Base-by-base conservation (phyloP, 2,888 invertebrate genomes). In the Elmis aenea region DNA sequence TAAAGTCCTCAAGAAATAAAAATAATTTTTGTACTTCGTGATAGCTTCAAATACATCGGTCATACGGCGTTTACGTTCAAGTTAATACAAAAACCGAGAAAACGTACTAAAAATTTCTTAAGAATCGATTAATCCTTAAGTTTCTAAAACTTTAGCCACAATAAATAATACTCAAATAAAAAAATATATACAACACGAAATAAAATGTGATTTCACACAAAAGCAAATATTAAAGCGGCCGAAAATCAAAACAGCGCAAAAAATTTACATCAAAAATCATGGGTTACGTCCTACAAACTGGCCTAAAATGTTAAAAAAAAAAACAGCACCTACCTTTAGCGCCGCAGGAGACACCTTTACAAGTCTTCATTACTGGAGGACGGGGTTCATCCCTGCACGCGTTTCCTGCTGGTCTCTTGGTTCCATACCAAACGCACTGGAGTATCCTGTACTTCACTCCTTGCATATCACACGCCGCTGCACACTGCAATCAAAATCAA, bases 401-500 rank as follows among this genome's bases (percentile, higher is more conserved):
- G 46, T 85, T 83, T 9, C 86, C 91, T 4, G 93, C 93, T 15
- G 90, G 81, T 56, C 79, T 79, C 52, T 81, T 85, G 11, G 83
- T 85, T 3, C 85, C 83, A 54, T 81, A 83, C 96, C 95, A 97
- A 44, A 94, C 89, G 68, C 96, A 96, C 55, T 88, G 87, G 36
- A 96, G 71, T 50, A 86, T 83, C 51, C 96, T 78, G 62, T 91
- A 90, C 66, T 90, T 87, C 33, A 88, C 81, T 1, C 95, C 94
- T 53, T 81, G 79, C 39, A 77, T 75, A 23, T 84, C 88, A 63
- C 95, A 95, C 0, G 77, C 71, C 12, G 89, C 89, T 50, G 85
- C 79, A 64, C 95, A 96, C 91, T 92, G 66, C 26, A 68, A 64
- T 40, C 48, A 39, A 38, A 44, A 37, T 15, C 13, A n/a, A n/a